Base-by-base conservation (phyloP, 2,888 invertebrate genomes). In the Cepaea hortensis region DNA sequence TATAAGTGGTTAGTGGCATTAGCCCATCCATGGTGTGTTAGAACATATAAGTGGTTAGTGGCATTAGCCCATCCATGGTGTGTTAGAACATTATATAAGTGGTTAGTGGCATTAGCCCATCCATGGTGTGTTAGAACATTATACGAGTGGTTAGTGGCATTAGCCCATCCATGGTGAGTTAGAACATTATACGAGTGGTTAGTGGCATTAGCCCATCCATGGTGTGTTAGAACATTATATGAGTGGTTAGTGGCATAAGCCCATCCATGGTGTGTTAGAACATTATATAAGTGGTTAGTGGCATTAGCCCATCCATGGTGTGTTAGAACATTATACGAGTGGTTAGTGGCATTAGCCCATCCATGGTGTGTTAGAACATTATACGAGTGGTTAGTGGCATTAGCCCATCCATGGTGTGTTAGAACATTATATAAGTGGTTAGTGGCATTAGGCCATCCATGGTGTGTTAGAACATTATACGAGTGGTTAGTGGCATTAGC, bases 1-100 rank as follows among this genome's bases (percentile, higher is more conserved):
- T n/a, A 35, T 1, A 1, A 35, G 35, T 35, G 35, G 35, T 35
- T 35, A 35, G 35, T 35, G 35, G 35, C 35, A 35, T 35, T n/a
- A n/a, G n/a, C n/a, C n/a, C n/a, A n/a, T n/a, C n/a, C n/a, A n/a
- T n/a, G n/a, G n/a, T n/a, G n/a, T n/a, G n/a, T n/a, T n/a, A n/a
- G n/a, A n/a, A n/a, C n/a, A n/a, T n/a, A n/a, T n/a, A n/a, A 79
- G 91, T 93, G 46, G 91, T 93, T 48, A 90, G 91, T 81, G 92
- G 93, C 6, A 93, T 93, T 72, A 90, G 91, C 11, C 90, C 92
- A 9, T 92, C 93, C 9, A 92, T 93, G 93, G 93, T 93, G 89
- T 88, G 90, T 87, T 68, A 0, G 2, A 15, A 3, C 15, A 55
- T 9, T 55, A 55, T 55, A 82, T 85, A 92, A 79, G 91, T 93